These are phyloP conservation scores for Dryobota labecula DNA, from an alignment of 2,888 invertebrate species.

Conservation along the genomic window DNA sequence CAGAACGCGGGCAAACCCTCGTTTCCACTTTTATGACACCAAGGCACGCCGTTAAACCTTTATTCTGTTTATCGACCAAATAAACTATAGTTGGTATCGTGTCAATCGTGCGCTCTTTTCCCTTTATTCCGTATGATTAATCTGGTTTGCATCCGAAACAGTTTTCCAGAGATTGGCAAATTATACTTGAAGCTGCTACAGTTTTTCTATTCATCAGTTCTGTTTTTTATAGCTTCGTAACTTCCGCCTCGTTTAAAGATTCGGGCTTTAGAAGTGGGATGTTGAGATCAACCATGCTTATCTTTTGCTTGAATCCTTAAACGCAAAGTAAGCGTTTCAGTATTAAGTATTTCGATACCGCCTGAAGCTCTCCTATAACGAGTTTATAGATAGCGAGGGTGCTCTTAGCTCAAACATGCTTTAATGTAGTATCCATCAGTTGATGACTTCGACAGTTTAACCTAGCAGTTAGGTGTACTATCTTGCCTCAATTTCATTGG, in stretches of 20 bases:
- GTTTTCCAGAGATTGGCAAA: constrained; percentile 25
- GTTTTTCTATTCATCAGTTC: constrained; percentile 13
- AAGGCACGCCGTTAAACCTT: constrained; percentile 78
- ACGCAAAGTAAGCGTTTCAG: constrained; percentile 26
- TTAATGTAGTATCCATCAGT: constrained; percentile 14
- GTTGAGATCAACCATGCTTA: constrained; percentile 33
- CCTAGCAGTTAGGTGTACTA: not conserved
- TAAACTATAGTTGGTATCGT: constrained; percentile 56
- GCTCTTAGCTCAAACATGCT: constrained; percentile 28
- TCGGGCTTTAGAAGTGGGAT: constrained; percentile 19
- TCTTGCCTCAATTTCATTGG: constrained; percentile 11
- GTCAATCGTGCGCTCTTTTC: constrained; percentile 45
- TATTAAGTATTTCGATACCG: constrained; percentile 28
- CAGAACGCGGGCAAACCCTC: constrained; percentile 73
- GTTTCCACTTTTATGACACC: constrained; percentile 77
- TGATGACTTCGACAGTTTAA: constrained; percentile 25
- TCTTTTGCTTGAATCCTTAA: constrained; percentile 29
- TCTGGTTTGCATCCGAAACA: constrained; percentile 31
- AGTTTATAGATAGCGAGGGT: constrained; percentile 34
- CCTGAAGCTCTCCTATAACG: constrained; percentile 23
- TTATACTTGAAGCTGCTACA: constrained; percentile 8
- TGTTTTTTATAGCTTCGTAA: constrained; percentile 22
- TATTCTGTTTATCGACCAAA: constrained; percentile 77
- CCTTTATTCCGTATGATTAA: constrained; percentile 38
- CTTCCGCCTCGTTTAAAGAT: constrained; percentile 23